Evolutionary conservation across 2,113 vertebrate genomes (phyloP).

Genomic region (Paramormyrops kingsleyae): DNA sequence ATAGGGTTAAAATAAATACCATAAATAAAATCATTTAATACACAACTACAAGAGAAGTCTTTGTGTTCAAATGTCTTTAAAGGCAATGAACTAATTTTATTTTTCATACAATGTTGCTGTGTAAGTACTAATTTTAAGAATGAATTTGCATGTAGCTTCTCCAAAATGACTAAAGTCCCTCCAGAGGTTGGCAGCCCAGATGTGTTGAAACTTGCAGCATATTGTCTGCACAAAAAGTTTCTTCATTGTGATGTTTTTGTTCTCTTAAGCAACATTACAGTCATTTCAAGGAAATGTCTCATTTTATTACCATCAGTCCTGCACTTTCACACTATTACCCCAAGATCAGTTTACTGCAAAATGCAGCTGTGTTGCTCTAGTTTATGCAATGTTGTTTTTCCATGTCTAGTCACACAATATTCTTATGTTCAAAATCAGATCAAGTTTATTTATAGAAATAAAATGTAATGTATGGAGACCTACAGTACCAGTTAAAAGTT

Average conservation of each 20-base stretch:
- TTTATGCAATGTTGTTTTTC: not conserved
- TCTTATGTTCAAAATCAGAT: not conserved
- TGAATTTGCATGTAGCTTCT: not conserved
- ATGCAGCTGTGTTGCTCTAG: not conserved
- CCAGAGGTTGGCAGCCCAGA: too few relatives aligned
- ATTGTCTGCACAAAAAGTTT: not conserved
- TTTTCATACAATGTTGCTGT: too few relatives aligned
- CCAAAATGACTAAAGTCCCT: not conserved
- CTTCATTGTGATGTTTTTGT: not conserved
- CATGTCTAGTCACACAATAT: not conserved
- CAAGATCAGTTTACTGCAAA: not conserved
- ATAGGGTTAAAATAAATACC: not conserved
- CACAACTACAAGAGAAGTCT: not conserved
- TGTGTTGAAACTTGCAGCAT: not conserved
- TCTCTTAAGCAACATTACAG: not conserved
- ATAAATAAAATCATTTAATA: not conserved
- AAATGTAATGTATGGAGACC: not conserved
- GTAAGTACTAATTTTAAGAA: too few relatives aligned
- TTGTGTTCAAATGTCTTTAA: not conserved
- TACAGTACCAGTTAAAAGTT: not conserved
- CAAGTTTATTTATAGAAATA: not conserved
- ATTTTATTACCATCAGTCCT: not conserved
- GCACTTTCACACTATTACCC: not conserved
- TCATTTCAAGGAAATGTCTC: not conserved
- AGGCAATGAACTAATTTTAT: not conserved